Conservation (phyloP, 2,113 vertebrate species). For the Tachuris rubrigastra region DNA sequence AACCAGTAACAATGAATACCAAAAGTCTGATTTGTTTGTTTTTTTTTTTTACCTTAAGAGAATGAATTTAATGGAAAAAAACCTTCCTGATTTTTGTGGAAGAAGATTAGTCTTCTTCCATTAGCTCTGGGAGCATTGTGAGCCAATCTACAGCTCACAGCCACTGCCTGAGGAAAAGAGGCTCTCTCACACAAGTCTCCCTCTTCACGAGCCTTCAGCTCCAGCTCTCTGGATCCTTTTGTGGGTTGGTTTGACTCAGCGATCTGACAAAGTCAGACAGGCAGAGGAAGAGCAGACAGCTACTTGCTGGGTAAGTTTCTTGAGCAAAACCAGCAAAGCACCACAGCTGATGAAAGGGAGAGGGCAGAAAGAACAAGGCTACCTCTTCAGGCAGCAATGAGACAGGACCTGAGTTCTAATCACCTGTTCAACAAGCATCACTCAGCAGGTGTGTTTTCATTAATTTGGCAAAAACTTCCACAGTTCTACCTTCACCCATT, state of each 20-base stretch:
- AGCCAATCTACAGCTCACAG: background rate
- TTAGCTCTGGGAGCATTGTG: background rate
- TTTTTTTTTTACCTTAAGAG: background rate
- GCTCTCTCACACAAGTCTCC: background rate
- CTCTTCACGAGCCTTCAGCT: background rate
- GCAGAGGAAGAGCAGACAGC: background rate
- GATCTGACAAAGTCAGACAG: accelerated
- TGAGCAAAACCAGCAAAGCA: background rate
- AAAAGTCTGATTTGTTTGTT: background rate
- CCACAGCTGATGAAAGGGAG: background rate
- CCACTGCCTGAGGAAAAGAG: background rate
- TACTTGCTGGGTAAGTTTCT: background rate
- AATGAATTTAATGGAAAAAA: background rate
- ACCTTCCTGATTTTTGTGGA: background rate
- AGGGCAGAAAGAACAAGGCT: background rate
- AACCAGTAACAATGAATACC: background rate
- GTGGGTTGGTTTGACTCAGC: background rate
- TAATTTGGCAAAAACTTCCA: background rate
- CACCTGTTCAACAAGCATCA: background rate
- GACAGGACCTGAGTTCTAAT: background rate
- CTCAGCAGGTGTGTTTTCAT: background rate
- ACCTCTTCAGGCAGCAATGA: background rate
- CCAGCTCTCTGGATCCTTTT: background rate
- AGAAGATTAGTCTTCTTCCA: background rate
- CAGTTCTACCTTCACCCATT: background rate